These are phyloP conservation scores for Scaptomyza graminum DNA, from an alignment of 1,140 invertebrate species.

Conservation along the genomic window DNA sequence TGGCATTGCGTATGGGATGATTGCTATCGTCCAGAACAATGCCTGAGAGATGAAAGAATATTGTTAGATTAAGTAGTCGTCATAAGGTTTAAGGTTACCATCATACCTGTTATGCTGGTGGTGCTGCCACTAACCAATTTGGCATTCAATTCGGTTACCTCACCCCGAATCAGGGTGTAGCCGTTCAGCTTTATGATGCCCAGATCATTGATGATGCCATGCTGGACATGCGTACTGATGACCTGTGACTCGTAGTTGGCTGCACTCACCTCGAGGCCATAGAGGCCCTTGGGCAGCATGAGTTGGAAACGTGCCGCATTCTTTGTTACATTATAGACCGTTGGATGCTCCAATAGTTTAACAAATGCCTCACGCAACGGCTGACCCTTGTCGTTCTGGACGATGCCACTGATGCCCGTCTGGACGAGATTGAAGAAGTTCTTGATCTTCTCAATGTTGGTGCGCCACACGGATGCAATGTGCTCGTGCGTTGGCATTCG, in stretches of 20 bases:
- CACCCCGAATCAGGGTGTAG: slow-evolving; percentile 60
- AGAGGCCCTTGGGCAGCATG: slow-evolving; percentile 87
- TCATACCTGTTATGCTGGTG: slow-evolving; percentile 64
- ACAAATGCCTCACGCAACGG: slow-evolving; percentile 90
- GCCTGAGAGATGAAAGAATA: slow-evolving; percentile 72
- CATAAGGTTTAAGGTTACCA: too few relatives aligned
- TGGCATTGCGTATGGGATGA: slow-evolving; percentile 86
- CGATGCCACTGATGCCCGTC: slow-evolving; percentile 89
- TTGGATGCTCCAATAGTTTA: slow-evolving; percentile 86
- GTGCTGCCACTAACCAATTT: slow-evolving; percentile 8
- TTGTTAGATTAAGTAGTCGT: too few relatives aligned
- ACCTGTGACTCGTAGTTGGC: slow-evolving; percentile 85
- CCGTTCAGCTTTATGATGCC: slow-evolving; percentile 54
- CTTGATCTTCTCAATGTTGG: slow-evolving; percentile 89
- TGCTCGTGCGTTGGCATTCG: slow-evolving; percentile 88
- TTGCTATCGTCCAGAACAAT: slow-evolving; percentile 85
- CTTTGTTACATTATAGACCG: slow-evolving; percentile 86
- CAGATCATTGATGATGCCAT: slow-evolving; percentile 57
- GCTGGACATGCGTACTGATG: slow-evolving; percentile 79
- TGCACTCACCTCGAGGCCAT: slow-evolving; percentile 86
- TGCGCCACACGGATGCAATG: slow-evolving; percentile 90
- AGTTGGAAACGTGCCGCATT: slow-evolving; percentile 89
- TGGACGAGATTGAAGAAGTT: slow-evolving; percentile 86
- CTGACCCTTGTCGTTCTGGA: slow-evolving; percentile 87
- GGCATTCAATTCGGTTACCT: slow-evolving; percentile 57